A percentile compares a stretch with the other conserved stretches of the same genome.
Conservation (phyloP, 2,113 vertebrate genomes). For the Dolichotis patagonum region DNA sequence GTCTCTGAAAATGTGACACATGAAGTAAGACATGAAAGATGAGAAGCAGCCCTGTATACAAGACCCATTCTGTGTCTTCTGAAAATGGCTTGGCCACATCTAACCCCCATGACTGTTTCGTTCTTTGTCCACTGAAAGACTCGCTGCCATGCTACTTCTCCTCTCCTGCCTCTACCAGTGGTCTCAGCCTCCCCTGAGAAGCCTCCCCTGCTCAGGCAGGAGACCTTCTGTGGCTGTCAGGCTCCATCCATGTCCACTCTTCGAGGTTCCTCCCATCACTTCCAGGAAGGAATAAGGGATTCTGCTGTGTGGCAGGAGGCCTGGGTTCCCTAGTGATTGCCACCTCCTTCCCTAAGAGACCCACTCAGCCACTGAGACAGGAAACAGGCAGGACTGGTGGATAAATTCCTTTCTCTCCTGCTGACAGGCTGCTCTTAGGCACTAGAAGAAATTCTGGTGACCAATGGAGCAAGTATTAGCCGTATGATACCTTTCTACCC, state of each 20-base stretch:
- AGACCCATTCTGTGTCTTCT: neutral
- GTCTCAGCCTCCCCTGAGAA: neutral
- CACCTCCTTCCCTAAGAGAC: neutral
- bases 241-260: neutral
- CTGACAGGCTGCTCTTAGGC: neutral
- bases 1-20: neutral
- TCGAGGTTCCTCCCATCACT: neutral
- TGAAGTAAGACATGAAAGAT: neutral
- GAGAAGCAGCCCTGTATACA: neutral
- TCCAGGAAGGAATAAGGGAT: neutral
- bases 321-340: neutral
- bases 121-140: neutral
- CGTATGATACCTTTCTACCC: neutral
- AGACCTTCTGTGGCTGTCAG: neutral
- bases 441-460: neutral
- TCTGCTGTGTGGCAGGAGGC: neutral
- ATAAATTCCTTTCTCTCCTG: neutral
- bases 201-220: neutral
- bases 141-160: neutral
- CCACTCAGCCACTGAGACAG: neutral
- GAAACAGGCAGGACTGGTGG: neutral
- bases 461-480: neutral
- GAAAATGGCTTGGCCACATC: neutral
- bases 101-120: neutral
- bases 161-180: neutral